A percentile compares a stretch with the other conserved stretches of the same genome.
Evolutionary conservation across 2,888 invertebrate species (phyloP).

Genomic region (Tipula helvola): DNA sequence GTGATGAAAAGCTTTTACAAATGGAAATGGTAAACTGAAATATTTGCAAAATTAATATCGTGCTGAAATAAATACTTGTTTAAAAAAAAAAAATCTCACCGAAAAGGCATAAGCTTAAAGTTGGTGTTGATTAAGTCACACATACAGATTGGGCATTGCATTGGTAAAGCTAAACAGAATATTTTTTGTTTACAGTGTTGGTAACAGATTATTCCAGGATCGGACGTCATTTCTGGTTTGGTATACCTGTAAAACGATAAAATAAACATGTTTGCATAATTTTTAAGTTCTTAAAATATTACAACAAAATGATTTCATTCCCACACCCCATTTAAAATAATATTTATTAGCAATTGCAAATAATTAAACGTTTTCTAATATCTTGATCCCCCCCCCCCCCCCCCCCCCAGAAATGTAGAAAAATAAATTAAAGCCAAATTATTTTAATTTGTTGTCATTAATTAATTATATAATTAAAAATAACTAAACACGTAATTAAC

Average conservation of each 20-base stretch:
- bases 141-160: constrained; percentile 65
- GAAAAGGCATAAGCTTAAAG: constrained; percentile 60
- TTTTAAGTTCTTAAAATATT: no score
- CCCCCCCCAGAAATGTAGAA: no score
- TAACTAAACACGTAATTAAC: no score
- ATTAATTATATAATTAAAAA: no score
- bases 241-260: neutral
- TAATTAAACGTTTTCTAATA: no score
- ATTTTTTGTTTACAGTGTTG: constrained; percentile 77
- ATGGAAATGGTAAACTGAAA: constrained; percentile 72
- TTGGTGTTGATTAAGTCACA: constrained; percentile 42
- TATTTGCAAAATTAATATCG: constrained; percentile 22
- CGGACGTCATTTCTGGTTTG: constrained; percentile 30
- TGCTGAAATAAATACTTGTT: neutral
- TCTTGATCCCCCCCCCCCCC: no score
- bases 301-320: no score
- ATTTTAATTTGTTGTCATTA: no score
- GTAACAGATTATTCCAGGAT: constrained; percentile 79
- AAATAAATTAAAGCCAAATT: no score
- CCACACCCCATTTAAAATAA: no score
- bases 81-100: constrained; percentile 36
- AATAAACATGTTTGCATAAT: no score
- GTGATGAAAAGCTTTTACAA: constrained; percentile 66
- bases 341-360: no score
- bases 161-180: constrained; percentile 69